Evolutionary conservation across 2,888 invertebrate genomes (phyloP), one percentile per base, ranked within the genome.

Genomic region (Agrochola circellaris): DNA sequence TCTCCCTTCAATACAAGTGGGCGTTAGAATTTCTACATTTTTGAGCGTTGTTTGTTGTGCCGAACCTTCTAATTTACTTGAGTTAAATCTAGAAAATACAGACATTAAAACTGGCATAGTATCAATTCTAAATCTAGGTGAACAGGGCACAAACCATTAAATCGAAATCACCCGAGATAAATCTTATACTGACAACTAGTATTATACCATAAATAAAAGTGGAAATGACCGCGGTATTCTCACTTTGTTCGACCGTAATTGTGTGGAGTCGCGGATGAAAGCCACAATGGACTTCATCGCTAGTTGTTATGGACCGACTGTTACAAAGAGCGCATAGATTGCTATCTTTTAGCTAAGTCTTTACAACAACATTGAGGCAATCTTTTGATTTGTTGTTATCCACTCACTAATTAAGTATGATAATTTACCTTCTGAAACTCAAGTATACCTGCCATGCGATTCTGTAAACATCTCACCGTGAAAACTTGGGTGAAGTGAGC

Each of bases 181-280:
- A 81, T 83, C 68, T 68, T 77, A 15, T 64, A 66, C 48, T 65
- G 62, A 77, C 77, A 75, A 61, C 75, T 64, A 61, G 38, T 71
- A 76, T 73, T 68, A 58, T 64, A 61, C 58, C 70, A 70, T 83
- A 81, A 69, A 79, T 73, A 70, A 51, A 79, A 74, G 68, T 69
- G 51, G 38, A 78, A 84, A 70, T 82, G n/a, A 73, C 84, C 68
- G 54, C 30, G 58, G 58, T 51, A 68, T 72, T 83, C 73, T 56
- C 66, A 72, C 69, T 69, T 69, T 79, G 69, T 83, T 72, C 54
- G 61, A 58, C 34, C 20, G 34, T 73, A 69, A 83, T 69, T 79
- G 60, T 73, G 54, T 51, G 42, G 73, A 78, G 26, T 65, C 34
- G 45, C 9, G 45, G 13, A 72, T 72, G 45, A 68, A 60, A 65